A percentile compares a stretch with the other conserved stretches of the same genome.
Conservation (phyloP, 2,113 vertebrate species). For the Rhinoptilus africanus region DNA sequence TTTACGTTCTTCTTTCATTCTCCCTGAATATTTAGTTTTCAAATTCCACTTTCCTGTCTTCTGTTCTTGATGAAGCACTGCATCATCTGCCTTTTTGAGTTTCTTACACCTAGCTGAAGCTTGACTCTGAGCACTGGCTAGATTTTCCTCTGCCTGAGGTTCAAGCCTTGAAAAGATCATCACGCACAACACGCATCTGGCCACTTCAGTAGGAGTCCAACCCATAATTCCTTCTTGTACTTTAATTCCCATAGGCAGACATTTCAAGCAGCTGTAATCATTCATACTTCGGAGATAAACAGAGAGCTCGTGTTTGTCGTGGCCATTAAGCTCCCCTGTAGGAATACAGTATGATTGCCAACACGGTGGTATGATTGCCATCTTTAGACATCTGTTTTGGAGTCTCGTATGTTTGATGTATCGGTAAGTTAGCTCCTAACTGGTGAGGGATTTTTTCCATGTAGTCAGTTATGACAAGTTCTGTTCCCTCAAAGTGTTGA, state of each 20-base stretch:
- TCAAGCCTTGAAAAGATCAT: background rate
- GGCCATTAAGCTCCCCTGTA: background rate
- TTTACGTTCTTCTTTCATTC: background rate
- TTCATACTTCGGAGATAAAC: background rate
- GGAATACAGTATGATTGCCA: background rate
- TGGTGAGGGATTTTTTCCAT: background rate
- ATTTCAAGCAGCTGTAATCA: background rate
- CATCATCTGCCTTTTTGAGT: background rate
- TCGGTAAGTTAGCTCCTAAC: background rate
- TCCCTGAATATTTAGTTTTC: background rate
- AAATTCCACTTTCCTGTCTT: background rate
- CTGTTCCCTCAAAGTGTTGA: background rate
- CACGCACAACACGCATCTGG: background rate
- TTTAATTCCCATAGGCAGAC: background rate
- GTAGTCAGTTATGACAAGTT: background rate
- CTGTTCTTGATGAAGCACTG: background rate
- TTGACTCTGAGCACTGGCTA: background rate
- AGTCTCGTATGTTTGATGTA: background rate
- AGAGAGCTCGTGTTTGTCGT: background rate
- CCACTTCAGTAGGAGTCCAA: background rate
- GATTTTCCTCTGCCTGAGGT: background rate
- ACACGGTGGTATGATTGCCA: background rate
- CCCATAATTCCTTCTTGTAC: background rate
- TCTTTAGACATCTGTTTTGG: slow-evolving; percentile 35
- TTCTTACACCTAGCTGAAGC: background rate